These are phyloP conservation scores for Megalonaias nervosa DNA, from an alignment of 1,140 invertebrate genomes.

Conservation along the genomic window DNA sequence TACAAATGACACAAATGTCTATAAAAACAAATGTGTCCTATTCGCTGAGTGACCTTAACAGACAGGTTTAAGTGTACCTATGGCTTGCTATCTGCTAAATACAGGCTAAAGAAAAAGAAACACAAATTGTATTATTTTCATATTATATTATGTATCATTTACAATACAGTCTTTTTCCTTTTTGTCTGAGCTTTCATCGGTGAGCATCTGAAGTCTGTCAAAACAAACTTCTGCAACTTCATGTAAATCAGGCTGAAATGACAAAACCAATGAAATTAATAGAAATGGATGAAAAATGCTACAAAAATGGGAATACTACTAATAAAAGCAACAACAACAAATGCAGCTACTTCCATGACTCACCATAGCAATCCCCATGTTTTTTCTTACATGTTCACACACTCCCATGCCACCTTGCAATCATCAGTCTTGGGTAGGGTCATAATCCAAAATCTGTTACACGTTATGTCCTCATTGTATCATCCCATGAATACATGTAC, in stretches of 20 bases:
- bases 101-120: too few relatives aligned
- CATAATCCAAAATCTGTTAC: not conserved
- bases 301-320: not conserved
- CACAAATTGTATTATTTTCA: too few relatives aligned
- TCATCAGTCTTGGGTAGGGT: not conserved
- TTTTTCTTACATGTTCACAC: not conserved
- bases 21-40: too few relatives aligned
- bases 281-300: not conserved
- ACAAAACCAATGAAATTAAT: not conserved
- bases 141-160: too few relatives aligned
- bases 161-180: too few relatives aligned
- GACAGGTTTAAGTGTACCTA: too few relatives aligned
- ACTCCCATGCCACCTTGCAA: not conserved
- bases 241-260: constrained; percentile 56
- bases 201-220: constrained; percentile 48
- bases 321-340: not conserved
- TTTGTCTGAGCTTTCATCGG: not conserved
- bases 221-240: constrained; percentile 57
- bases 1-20: too few relatives aligned
- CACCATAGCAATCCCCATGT: not conserved
- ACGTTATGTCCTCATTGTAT: too few relatives aligned
- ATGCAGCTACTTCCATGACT: not conserved
- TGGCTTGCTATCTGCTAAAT: too few relatives aligned
- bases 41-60: too few relatives aligned
- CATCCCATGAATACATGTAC: too few relatives aligned